phyloP scores from a whole-genome alignment of 2,797 vertebrate species.

The Danio tinwini region DNA sequence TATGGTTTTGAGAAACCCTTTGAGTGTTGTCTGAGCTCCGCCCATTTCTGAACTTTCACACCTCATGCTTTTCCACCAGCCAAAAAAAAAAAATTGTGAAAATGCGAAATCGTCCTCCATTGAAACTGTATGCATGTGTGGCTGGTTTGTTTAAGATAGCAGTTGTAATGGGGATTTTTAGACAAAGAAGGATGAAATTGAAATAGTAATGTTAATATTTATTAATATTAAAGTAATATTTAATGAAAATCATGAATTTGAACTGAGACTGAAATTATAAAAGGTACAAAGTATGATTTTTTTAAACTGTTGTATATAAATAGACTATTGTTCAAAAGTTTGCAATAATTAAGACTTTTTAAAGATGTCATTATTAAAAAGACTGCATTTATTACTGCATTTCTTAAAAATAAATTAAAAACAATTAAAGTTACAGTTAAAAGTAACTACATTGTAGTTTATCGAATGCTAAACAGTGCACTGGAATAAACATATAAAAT shows the following conservation, averaged over 20 bases:
- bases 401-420: too few relatives aligned
- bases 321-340: neutral
- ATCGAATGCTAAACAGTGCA: too few relatives aligned
- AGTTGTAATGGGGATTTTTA: neutral
- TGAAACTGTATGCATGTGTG: neutral
- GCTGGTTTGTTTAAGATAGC: neutral
- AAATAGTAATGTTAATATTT: neutral
- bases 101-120: neutral
- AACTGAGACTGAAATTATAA: neutral
- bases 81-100: too few relatives aligned
- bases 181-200: neutral
- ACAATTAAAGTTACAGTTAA: too few relatives aligned
- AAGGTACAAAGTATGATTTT: neutral
- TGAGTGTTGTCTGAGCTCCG: neutral
- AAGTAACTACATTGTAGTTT: too few relatives aligned
- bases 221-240: neutral
- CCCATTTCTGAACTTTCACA: conserved; percentile 33
- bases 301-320: too few relatives aligned
- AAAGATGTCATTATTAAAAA: too few relatives aligned
- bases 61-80: neutral
- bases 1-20: neutral
- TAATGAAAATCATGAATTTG: neutral
- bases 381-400: too few relatives aligned
- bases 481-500: too few relatives aligned
- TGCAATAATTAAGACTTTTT: too few relatives aligned